Evolutionary conservation across 1,140 invertebrate species (phyloP), one percentile per base, ranked within the genome.

Genomic region (Pseudomyrmex dendroicus): DNA sequence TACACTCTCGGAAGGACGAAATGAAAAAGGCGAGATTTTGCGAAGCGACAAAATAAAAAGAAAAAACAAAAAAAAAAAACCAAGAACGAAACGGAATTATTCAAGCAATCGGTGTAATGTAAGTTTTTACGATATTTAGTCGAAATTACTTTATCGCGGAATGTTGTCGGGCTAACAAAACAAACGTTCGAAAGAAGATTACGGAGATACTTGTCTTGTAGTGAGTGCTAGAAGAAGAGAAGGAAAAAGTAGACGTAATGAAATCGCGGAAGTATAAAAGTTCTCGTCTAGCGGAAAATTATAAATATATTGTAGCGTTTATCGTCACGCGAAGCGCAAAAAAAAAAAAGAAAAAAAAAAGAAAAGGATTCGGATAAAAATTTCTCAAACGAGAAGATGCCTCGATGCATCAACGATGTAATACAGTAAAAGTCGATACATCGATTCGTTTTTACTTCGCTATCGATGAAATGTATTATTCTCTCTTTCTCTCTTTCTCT

Each of bases 391-490:
- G 15, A 50, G 44, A 72, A 48, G 20, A 70, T 70, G 20, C 44
- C 17, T 76, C 73, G 46, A 78, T 22, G 17, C 15, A 35, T 80
- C 64, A n/a, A 80, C 54, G 56, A 72, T 59, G 70, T 70, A 57
- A 17, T 20, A 10, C 9, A 17, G 17, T 59, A 20, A 70, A 13
- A 15, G 63, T 70, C 66, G 8, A 80, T 72, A 72, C 54, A 70
- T 48, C 20, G 66, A 70, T 48, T 59, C 20, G 67, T 70, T 70
- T 25, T 70, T 35, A 35, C 5, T 59, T 59, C 12, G 44, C 66
- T 72, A 72, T 59, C 66, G 35, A 78, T 78, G 44, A 78, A 70
- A 48, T 72, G 54, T 17, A 46, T 80, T 50, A 72, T 67, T 13
- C 12, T 52, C 50, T 52, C 50, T 52, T 52, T 46, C n/a, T 59